These are phyloP conservation scores for Drosophila hamatofila DNA, from an alignment of 2,888 invertebrate genomes.

Conservation along the genomic window DNA sequence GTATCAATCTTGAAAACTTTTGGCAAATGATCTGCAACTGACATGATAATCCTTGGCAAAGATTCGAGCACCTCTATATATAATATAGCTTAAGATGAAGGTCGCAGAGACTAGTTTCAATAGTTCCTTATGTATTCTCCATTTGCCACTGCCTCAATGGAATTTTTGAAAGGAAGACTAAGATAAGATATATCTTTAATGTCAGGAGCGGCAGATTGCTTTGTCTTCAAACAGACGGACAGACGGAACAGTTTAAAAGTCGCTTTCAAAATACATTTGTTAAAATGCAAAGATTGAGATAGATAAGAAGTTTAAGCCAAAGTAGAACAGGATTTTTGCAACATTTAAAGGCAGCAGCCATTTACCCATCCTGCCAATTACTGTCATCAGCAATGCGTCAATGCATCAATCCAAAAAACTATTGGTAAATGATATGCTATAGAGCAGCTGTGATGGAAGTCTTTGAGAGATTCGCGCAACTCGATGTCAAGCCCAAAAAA, in stretches of 20 bases:
- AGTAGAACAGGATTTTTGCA: background rate
- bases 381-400: background rate
- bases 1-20: no score
- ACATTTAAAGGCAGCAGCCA: background rate
- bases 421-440: conserved; percentile 12
- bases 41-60: no score
- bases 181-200: no score
- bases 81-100: no score
- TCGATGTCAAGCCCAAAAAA: conserved; percentile 42
- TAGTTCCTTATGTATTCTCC: no score
- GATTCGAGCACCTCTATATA: no score
- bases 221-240: background rate
- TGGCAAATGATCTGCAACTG: no score
- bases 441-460: conserved; percentile 35
- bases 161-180: no score
- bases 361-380: conserved; percentile 12
- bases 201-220: background rate
- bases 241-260: background rate
- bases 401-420: background rate
- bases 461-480: conserved; percentile 44
- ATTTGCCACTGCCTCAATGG: no score
- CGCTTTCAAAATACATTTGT: background rate
- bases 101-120: no score
- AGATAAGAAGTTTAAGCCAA: background rate
- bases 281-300: background rate